Evolutionary conservation across 2,113 vertebrate genomes (phyloP), one percentile per base, ranked within the genome.

Genomic region (Lasiurus cinereus): DNA sequence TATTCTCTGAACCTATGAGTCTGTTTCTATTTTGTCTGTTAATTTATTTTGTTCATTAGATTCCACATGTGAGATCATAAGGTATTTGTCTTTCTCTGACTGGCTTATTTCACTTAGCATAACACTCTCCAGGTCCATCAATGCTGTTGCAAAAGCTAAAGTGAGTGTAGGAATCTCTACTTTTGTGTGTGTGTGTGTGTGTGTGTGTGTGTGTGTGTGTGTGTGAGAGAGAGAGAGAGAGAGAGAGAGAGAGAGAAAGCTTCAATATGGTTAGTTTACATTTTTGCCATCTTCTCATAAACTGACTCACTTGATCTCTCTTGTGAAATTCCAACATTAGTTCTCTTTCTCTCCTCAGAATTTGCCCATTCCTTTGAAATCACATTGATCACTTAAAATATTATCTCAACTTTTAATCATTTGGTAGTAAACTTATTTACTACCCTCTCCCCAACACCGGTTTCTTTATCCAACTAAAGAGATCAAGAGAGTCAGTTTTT

Each of bases 321-420:
- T 79, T 79, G 22, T 64, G 52, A 70, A 78, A 10, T 94, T 89
- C 24, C 33, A 77, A 1, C 86, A 59, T 80, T 76, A 82, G 19
- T 84, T 8, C 33, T 90, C n/a, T 67, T 46, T 78, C 59, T 36
- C 31, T 48, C 50, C 33, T 15, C 19, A 69, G 50, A 83, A n/a
- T 83, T 83, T 90, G 59, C 31, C 36, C 92, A 33, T 19, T 64
- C 48, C 31, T 86, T 66, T 94, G 73, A 85, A 90, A 50, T 90
- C 48, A 86, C 50, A 83, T 87, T 83, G 16, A 52, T 83, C 46
- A 70, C 24, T 89, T 50, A 80, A 70, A 95, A 33, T 91, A 92
- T 78, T 82, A 12, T 95, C 29, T 93, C 24, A 56, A 54, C 16
- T 88, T 62, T 92, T 78, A 62, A n/a, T 8, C 62, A 9, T 74